These are phyloP conservation scores for Sceloporus undulatus DNA, from an alignment of 2,113 vertebrate species.

Conservation along the genomic window DNA sequence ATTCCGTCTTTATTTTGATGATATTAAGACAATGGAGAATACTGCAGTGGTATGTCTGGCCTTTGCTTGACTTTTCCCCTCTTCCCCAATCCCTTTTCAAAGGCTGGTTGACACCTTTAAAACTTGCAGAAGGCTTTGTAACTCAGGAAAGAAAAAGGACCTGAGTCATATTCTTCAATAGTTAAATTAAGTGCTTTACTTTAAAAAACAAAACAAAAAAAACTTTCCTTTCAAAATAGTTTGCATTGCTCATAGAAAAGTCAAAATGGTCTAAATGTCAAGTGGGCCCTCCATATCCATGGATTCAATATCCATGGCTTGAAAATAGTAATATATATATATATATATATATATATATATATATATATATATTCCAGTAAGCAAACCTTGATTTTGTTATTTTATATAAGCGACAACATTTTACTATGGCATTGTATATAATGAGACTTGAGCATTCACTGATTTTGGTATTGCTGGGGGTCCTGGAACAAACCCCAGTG, in stretches of 20 bases:
- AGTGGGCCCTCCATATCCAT: conserved; percentile 3
- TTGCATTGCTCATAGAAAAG: conserved; percentile 42
- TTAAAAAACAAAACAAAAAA: background rate
- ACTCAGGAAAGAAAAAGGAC: conserved; percentile 46
- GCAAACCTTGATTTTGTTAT: too few species aligned
- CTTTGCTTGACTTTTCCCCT: conserved; percentile 60
- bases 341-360: too few species aligned
- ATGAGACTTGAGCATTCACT: too few species aligned
- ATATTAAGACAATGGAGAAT: conserved; percentile 74
- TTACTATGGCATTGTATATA: too few species aligned
- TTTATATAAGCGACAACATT: too few species aligned
- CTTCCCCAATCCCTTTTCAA: conserved; percentile 39
- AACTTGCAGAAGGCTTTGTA: conserved; percentile 46
- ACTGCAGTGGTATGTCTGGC: conserved; percentile 54
- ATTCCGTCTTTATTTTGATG: conserved; percentile 72
- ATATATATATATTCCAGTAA: too few species aligned
- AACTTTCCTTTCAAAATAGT: conserved; percentile 37
- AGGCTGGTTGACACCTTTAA: conserved; percentile 42
- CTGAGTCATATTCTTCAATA: conserved; percentile 36
- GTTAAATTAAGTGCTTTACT: conserved; percentile 50
- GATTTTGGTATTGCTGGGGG: too few species aligned
- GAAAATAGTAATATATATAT: too few species aligned
- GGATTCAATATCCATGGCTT: too few species aligned
- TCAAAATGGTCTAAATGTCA: conserved; percentile 44
- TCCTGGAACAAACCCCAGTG: too few species aligned